Evolutionary conservation across 2,888 invertebrate species (phyloP).

Genomic region (Calliphora vomitoria): DNA sequence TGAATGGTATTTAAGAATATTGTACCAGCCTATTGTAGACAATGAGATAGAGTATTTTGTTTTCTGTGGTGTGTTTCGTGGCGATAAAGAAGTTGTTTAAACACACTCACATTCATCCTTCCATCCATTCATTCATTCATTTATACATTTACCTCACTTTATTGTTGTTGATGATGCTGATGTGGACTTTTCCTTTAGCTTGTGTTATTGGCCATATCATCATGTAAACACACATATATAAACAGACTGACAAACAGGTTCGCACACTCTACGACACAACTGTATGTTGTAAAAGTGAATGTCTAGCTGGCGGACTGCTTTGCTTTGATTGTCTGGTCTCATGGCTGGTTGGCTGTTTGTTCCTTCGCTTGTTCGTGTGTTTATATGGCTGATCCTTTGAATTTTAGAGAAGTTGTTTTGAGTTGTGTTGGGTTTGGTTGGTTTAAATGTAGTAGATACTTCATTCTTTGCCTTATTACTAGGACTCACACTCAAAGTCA

Average conservation of each 20-base stretch:
- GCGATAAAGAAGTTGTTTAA: conserved; percentile 83
- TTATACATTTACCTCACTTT: conserved; percentile 50
- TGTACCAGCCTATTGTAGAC: background rate
- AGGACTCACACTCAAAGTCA: background rate
- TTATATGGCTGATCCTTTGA: conserved; percentile 48
- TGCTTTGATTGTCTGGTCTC: conserved; percentile 38
- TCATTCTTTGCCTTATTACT: conserved; percentile 47
- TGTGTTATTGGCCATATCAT: conserved; percentile 68
- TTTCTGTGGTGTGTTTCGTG: conserved; percentile 80
- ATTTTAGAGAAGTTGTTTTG: conserved; percentile 37
- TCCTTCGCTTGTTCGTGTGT: background rate
- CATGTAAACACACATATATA: conserved; percentile 55
- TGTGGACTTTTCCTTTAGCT: conserved; percentile 38
- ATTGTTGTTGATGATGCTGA: conserved; percentile 35
- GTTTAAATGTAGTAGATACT: conserved; percentile 30
- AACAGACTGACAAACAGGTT: conserved; percentile 20
- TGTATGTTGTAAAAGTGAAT: conserved; percentile 31
- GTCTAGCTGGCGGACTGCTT: conserved; percentile 37
- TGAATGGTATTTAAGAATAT: no score
- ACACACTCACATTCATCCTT: background rate
- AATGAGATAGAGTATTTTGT: conserved; percentile 56
- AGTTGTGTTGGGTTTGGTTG: background rate
- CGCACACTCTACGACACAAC: background rate
- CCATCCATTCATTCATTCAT: background rate
- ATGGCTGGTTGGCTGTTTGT: conserved; percentile 7